Evolutionary conservation across 2,113 vertebrate species (phyloP).

Genomic region (Plectropomus leopardus): DNA sequence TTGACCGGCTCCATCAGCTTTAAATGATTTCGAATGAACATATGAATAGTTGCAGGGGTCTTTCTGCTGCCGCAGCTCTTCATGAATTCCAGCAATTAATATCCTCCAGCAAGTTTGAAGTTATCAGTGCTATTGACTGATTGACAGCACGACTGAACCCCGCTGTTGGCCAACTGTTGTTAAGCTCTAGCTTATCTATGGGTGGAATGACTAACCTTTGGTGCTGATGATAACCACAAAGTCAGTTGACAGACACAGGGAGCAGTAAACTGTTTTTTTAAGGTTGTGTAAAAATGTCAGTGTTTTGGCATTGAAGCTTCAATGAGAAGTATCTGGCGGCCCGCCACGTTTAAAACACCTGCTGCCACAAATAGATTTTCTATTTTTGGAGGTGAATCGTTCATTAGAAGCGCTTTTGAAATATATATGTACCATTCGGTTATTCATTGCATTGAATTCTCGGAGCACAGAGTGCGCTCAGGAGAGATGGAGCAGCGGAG

Average conservation of each 20-base stretch:
- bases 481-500: no score
- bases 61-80: neutral
- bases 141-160: constrained; percentile 27
- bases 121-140: constrained; percentile 27
- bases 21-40: neutral
- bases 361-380: no score
- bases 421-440: no score
- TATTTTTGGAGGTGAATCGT: no score
- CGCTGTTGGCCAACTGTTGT: constrained; percentile 44
- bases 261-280: neutral
- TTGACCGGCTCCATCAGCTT: no score
- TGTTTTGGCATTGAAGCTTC: no score
- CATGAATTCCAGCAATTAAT: neutral
- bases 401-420: no score
- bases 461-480: no score
- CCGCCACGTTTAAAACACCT: no score
- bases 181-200: constrained; percentile 45
- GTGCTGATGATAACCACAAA: neutral
- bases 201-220: neutral
- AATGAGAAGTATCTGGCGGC: no score
- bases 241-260: neutral
- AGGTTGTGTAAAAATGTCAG: no score
- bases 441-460: no score
- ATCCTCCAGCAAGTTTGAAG: constrained; percentile 16
- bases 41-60: neutral